Evolutionary conservation across 1,140 invertebrate species (phyloP).

Genomic region (Drosophila littoralis): DNA sequence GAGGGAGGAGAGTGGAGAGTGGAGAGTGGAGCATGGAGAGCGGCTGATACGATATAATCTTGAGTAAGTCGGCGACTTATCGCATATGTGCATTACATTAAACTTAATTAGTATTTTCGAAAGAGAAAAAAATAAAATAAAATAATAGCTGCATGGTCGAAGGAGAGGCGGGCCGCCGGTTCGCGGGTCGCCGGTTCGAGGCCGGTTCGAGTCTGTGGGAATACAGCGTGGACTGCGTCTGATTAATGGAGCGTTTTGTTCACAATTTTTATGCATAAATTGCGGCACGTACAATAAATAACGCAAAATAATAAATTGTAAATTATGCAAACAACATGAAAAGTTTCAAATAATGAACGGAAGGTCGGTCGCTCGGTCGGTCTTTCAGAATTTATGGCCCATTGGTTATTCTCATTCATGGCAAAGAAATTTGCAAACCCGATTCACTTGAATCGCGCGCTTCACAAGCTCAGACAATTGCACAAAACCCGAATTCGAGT

Average conservation of each 20-base stretch:
- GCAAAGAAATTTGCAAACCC: conserved; percentile 68
- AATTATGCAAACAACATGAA: conserved; percentile 79
- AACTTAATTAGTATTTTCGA: conserved; percentile 75
- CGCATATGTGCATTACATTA: conserved; percentile 78
- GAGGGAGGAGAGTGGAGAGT: not conserved
- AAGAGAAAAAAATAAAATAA: not conserved
- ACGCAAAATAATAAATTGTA: conserved; percentile 78
- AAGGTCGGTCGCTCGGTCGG: conserved; percentile 47
- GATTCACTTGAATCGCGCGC: conserved; percentile 53
- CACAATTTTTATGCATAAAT: conserved; percentile 77
- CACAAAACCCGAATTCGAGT: conserved; percentile 30
- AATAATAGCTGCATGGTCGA: not conserved
- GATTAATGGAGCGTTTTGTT: conserved; percentile 79
- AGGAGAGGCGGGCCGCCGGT: not conserved
- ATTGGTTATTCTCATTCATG: conserved; percentile 52
- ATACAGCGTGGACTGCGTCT: conserved; percentile 50
- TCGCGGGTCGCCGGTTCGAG: conserved; percentile 5
- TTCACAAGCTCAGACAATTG: conserved; percentile 39
- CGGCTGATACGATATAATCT: conserved; percentile 44
- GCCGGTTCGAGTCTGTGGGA: conserved; percentile 56
- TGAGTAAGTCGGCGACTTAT: conserved; percentile 50
- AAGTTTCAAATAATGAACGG: conserved; percentile 67
- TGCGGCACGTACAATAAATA: conserved; percentile 76
- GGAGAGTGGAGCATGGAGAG: not conserved
- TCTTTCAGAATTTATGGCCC: conserved; percentile 47